phyloP scores from a whole-genome alignment of 1,140 invertebrate species.

The Penaeus japonicus region DNA sequence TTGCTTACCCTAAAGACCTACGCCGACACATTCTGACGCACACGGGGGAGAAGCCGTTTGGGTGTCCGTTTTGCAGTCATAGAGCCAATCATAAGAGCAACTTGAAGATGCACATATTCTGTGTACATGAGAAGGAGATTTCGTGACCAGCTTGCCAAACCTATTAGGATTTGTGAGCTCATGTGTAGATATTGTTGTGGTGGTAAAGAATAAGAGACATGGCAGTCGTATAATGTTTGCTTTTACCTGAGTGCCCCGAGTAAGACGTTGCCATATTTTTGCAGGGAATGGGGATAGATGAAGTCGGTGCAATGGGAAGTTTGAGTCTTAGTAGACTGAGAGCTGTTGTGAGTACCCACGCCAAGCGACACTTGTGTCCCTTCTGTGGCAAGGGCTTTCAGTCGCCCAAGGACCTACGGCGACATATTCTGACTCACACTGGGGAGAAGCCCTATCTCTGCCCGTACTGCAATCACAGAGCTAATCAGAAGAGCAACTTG shows the following conservation, averaged over 20 bases:
- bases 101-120: constrained; percentile 27
- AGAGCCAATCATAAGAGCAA: constrained; percentile 17
- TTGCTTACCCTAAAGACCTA: constrained; percentile 10
- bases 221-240: constrained; percentile 27
- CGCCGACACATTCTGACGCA: not conserved
- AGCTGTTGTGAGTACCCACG: constrained; percentile 46
- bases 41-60: not conserved
- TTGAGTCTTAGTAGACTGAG: constrained; percentile 51
- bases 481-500: constrained; percentile 55
- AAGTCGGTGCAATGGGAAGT: constrained; percentile 51
- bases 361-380: constrained; percentile 52
- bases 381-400: constrained; percentile 50
- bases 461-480: constrained; percentile 47
- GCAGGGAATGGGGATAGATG: constrained; percentile 52
- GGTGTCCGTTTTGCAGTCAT: constrained; percentile 15
- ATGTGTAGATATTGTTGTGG: no score
- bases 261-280: constrained; percentile 54
- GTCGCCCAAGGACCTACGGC: constrained; percentile 51
- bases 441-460: constrained; percentile 51
- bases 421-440: constrained; percentile 48
- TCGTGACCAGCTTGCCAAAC: not conserved
- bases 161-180: no score
- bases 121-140: constrained; percentile 8
- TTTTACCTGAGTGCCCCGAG: constrained; percentile 19
- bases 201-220: not conserved